A percentile compares a stretch with the other conserved stretches of the same genome.
Evolutionary conservation across 2,113 vertebrate genomes (phyloP).

Genomic region (Paralichthys olivaceus): DNA sequence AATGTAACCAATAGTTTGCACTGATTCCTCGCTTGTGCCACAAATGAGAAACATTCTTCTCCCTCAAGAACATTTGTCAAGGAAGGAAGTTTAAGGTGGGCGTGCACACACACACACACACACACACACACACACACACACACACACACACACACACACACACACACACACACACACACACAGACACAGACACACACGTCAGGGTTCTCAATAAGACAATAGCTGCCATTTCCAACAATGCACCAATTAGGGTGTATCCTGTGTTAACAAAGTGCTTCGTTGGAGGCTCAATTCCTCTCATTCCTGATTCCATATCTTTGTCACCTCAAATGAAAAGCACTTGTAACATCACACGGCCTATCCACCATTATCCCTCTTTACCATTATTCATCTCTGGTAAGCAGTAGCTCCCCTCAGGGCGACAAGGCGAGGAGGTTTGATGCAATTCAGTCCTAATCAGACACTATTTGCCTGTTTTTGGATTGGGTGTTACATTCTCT

Average conservation of each 20-base stretch:
- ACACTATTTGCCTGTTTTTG: slow-evolving; percentile 71
- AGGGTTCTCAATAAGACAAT: slow-evolving; percentile 51
- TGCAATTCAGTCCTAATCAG: slow-evolving; percentile 74
- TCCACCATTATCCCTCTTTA: slow-evolving; percentile 71
- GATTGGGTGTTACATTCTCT: slow-evolving; percentile 57
- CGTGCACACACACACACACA: background rate
- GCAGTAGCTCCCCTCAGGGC: slow-evolving; percentile 70
- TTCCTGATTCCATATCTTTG: slow-evolving; percentile 61
- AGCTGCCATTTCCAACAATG: slow-evolving; percentile 45
- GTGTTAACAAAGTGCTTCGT: slow-evolving; percentile 46
- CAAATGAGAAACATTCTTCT: background rate
- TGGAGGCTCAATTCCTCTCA: slow-evolving; percentile 43
- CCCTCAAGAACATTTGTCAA: background rate
- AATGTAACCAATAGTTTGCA: background rate
- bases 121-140: background rate
- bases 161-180: no score
- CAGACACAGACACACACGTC: background rate
- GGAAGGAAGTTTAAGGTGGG: slow-evolving; percentile 7
- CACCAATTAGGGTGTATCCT: slow-evolving; percentile 55
- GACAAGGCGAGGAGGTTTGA: slow-evolving; percentile 56
- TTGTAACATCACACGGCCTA: slow-evolving; percentile 66
- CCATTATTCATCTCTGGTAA: slow-evolving; percentile 68
- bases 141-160: background rate
- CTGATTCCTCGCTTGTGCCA: background rate
- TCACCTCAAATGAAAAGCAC: slow-evolving; percentile 61